Conservation (phyloP, 2,888 invertebrate species). For the Ernsta delagoae region DNA sequence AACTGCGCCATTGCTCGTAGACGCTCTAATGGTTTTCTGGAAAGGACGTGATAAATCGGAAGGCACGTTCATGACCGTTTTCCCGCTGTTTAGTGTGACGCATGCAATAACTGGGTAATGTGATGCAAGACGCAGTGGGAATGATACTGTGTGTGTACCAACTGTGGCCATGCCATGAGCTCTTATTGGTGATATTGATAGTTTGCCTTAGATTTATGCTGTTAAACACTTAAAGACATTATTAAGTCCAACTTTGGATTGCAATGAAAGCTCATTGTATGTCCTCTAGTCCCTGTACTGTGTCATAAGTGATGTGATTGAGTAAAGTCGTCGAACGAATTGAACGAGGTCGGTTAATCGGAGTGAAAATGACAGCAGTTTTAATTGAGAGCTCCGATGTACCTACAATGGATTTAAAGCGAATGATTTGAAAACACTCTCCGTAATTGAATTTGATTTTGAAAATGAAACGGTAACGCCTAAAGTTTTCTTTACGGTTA, state of each 20-base stretch:
- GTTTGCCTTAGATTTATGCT: too few relatives aligned
- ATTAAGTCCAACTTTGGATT: too few relatives aligned
- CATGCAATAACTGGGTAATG: slow-evolving; percentile 19
- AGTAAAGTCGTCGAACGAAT: slow-evolving; percentile 4
- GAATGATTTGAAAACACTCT: too few relatives aligned
- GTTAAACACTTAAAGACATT: too few relatives aligned
- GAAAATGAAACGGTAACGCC: too few relatives aligned
- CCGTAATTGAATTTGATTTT: too few relatives aligned
- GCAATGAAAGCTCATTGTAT: too few relatives aligned
- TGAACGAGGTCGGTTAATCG: not conserved
- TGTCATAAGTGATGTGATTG: slow-evolving; percentile 6
- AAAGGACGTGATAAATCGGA: slow-evolving; percentile 26
- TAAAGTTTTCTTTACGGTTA: too few relatives aligned
- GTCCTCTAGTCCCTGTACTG: not conserved
- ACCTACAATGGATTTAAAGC: not conserved
- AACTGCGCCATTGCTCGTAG: not conserved
- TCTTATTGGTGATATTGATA: too few relatives aligned
- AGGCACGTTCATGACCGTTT: slow-evolving; percentile 22
- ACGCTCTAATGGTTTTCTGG: slow-evolving; percentile 15
- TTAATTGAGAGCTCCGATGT: not conserved
- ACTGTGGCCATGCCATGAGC: not conserved
- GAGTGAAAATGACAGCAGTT: not conserved
- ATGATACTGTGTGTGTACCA: slow-evolving; percentile 1
- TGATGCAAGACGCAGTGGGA: slow-evolving; percentile 18
- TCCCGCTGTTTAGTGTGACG: slow-evolving; percentile 13